Evolutionary conservation across 1,140 invertebrate species (phyloP).

Genomic region (Drosophila albomicans): DNA sequence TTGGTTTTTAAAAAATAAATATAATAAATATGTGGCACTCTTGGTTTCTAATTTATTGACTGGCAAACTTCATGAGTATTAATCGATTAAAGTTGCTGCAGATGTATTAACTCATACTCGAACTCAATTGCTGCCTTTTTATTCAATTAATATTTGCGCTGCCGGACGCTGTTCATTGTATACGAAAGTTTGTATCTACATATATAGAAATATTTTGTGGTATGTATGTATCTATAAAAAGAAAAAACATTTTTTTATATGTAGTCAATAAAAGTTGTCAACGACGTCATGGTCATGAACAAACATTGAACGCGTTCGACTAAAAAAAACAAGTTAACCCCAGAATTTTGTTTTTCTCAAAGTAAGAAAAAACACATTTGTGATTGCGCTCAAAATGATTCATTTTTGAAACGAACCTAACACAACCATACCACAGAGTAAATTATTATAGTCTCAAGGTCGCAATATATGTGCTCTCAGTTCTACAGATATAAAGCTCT

Average conservation of each 20-base stretch:
- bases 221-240: too few species aligned
- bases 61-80: conserved; percentile 49
- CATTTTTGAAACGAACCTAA: conserved; percentile 52
- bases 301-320: conserved; percentile 74
- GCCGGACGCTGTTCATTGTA: conserved; percentile 27
- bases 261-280: conserved; percentile 44
- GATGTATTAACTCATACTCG: conserved; percentile 50
- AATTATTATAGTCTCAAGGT: conserved; percentile 73
- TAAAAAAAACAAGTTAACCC: conserved; percentile 42
- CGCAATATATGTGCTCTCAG: conserved; percentile 45
- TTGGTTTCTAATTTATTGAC: conserved; percentile 67
- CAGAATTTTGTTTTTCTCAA: conserved; percentile 42
- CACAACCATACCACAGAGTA: conserved; percentile 42
- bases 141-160: conserved; percentile 47
- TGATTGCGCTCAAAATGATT: conserved; percentile 67
- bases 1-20: conserved; percentile 18
- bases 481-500: conserved; percentile 44
- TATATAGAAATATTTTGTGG: too few species aligned
- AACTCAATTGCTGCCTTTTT: conserved; percentile 62
- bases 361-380: conserved; percentile 51
- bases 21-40: conserved; percentile 27
- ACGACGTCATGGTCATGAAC: conserved; percentile 63
- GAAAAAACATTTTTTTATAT: conserved; percentile 13
- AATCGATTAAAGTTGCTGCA: conserved; percentile 74
- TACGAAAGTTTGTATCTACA: neutral